Percentiles rank a stretch among this genome's conserved stretches.
Evolutionary conservation across 2,888 invertebrate species (phyloP).

Genomic region (Rhagium mordax): DNA sequence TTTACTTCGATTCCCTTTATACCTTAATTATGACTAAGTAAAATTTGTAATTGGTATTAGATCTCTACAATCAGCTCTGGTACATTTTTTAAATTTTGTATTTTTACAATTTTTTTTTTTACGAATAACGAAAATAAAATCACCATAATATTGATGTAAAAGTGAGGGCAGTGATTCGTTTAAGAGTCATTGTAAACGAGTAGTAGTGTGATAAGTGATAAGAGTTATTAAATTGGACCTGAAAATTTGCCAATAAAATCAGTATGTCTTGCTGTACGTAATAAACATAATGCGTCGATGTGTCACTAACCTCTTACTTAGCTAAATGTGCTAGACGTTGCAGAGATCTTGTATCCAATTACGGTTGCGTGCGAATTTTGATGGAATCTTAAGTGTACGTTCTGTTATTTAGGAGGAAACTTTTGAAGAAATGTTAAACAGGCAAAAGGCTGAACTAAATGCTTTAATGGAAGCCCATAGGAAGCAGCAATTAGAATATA

Average conservation of each 20-base stretch:
- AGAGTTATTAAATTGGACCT: too few relatives aligned
- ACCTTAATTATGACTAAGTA: neutral
- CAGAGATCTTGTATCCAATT: conserved; percentile 10
- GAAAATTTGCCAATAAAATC: too few relatives aligned
- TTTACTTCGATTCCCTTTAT: neutral
- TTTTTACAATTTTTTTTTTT: too few relatives aligned
- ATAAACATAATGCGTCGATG: neutral
- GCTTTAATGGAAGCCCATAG: conserved; percentile 72
- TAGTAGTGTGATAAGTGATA: too few relatives aligned
- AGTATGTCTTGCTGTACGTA: neutral
- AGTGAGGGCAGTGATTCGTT: too few relatives aligned
- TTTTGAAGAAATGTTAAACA: conserved; percentile 69
- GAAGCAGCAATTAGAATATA: conserved; percentile 71
- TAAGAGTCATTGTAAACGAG: too few relatives aligned
- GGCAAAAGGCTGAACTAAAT: conserved; percentile 74
- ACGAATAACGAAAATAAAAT: too few relatives aligned
- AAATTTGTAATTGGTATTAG: neutral
- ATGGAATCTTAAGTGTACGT: neutral
- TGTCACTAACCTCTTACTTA: neutral
- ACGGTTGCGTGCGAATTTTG: neutral
- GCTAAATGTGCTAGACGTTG: neutral
- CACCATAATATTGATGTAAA: too few relatives aligned
- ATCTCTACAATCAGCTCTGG: neutral
- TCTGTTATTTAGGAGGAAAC: conserved; percentile 66
- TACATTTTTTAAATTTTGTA: too few relatives aligned